Conservation (phyloP, 2,888 invertebrate species). For the Coelogynopora nodosa region DNA sequence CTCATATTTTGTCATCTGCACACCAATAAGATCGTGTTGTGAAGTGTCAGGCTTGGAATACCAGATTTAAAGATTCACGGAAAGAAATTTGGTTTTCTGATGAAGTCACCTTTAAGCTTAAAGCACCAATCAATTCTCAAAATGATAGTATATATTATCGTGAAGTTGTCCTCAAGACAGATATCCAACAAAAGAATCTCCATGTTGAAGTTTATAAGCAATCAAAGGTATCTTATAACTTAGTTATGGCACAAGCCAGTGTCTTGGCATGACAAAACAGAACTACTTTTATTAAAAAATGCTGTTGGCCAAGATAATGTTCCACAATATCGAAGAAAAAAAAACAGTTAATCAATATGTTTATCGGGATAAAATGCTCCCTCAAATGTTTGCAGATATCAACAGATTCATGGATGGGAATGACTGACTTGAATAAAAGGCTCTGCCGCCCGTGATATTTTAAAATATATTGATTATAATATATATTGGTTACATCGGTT, state of each 20-base stretch:
- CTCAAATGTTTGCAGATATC: conserved; percentile 4
- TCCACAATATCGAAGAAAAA: not conserved
- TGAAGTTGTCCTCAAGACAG: not conserved
- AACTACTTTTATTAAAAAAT: not conserved
- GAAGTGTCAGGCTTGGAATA: not conserved
- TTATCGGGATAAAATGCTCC: conserved; percentile 5
- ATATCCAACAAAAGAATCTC: not conserved
- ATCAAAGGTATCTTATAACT: too few relatives aligned
- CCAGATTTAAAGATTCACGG: not conserved
- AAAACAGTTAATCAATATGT: conserved; percentile 27
- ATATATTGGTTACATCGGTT: too few relatives aligned
- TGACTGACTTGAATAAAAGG: not conserved
- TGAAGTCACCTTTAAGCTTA: not conserved
- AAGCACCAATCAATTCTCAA: not conserved
- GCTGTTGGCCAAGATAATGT: not conserved
- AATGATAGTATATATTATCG: not conserved
- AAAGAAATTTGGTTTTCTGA: not conserved
- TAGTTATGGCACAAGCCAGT: not conserved
- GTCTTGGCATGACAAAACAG: conserved; percentile 11
- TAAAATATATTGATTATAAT: too few relatives aligned
- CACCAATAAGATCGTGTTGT: too few relatives aligned
- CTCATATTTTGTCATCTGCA: too few relatives aligned
- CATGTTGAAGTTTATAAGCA: not conserved
- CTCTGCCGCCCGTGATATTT: too few relatives aligned
- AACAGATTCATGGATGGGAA: not conserved